Conservation (phyloP, 1,140 invertebrate genomes). For the Tetramorium parvispinum region DNA sequence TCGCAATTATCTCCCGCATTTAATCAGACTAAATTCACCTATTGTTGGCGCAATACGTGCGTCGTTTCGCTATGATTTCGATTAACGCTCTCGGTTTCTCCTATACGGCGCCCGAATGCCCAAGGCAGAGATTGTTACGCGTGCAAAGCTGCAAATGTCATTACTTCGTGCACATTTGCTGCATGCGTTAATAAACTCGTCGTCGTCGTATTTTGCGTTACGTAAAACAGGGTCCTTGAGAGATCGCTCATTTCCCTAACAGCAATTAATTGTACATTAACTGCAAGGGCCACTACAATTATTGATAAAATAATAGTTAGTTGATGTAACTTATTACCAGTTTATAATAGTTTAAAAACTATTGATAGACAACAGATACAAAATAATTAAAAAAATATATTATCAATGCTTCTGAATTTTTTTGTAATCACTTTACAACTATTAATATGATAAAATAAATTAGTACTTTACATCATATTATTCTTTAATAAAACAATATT, state of each 20-base stretch:
- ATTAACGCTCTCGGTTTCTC: slow-evolving; percentile 49
- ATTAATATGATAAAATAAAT: neutral
- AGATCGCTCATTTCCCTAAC: too few relatives aligned
- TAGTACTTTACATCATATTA: neutral
- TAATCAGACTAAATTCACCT: slow-evolving; percentile 65
- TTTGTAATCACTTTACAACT: neutral
- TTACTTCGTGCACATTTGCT: slow-evolving; percentile 30
- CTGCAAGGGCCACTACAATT: neutral
- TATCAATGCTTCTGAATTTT: neutral
- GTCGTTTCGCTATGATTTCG: slow-evolving; percentile 60
- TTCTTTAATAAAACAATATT: neutral
- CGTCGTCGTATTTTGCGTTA: neutral
- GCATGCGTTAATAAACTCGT: slow-evolving; percentile 22
- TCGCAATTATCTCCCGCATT: slow-evolving; percentile 62
- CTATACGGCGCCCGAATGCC: neutral
- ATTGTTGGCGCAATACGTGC: slow-evolving; percentile 64
- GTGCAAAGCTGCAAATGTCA: slow-evolving; percentile 49
- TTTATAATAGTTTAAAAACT: neutral
- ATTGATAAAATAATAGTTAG: neutral
- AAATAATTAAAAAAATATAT: neutral
- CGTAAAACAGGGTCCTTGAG: neutral
- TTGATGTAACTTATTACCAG: too few relatives aligned
- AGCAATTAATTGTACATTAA: too few relatives aligned
- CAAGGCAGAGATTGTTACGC: slow-evolving; percentile 45
- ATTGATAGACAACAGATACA: neutral